Conservation (phyloP, 2,888 invertebrate species). For the Cremastobaeus sp. region DNA sequence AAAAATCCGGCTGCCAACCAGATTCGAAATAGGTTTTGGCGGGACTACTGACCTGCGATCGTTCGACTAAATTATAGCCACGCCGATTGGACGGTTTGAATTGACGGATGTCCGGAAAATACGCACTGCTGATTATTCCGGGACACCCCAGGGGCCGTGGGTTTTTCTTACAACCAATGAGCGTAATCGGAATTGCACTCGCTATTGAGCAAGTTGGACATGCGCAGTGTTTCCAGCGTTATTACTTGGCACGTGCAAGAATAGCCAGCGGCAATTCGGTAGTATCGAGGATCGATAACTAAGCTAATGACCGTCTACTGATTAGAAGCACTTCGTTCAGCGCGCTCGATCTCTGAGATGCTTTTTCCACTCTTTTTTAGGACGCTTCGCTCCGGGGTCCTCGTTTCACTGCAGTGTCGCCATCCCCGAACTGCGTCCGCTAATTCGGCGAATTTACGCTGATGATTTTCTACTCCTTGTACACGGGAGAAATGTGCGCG, state of each 20-base stretch:
- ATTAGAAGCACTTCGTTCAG: conserved; percentile 54
- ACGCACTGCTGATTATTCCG: too few species aligned
- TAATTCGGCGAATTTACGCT: conserved; percentile 9
- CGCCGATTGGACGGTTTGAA: too few species aligned
- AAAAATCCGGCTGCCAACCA: too few species aligned
- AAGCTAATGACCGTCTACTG: conserved; percentile 63
- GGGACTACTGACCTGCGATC: too few species aligned
- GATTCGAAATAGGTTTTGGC: too few species aligned
- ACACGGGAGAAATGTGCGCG: too few species aligned
- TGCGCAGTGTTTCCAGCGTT: conserved; percentile 38
- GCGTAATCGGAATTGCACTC: conserved; percentile 23
- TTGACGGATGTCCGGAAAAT: too few species aligned
- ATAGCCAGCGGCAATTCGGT: conserved; percentile 50
- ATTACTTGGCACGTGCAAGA: conserved; percentile 45
- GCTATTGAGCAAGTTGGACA: conserved; percentile 23
- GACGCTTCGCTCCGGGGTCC: too few species aligned
- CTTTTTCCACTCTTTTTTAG: conserved; percentile 16
- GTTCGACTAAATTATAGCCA: too few species aligned
- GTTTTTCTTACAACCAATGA: neutral
- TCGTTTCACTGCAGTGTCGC: too few species aligned
- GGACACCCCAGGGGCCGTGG: too few species aligned
- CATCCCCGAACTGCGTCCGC: conserved; percentile 1
- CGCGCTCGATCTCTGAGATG: conserved; percentile 21
- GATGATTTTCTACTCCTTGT: conserved; percentile 4
- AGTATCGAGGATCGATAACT: conserved; percentile 61